Conservation (phyloP, 2,113 vertebrate species). For the Gopherus evgoodei region DNA sequence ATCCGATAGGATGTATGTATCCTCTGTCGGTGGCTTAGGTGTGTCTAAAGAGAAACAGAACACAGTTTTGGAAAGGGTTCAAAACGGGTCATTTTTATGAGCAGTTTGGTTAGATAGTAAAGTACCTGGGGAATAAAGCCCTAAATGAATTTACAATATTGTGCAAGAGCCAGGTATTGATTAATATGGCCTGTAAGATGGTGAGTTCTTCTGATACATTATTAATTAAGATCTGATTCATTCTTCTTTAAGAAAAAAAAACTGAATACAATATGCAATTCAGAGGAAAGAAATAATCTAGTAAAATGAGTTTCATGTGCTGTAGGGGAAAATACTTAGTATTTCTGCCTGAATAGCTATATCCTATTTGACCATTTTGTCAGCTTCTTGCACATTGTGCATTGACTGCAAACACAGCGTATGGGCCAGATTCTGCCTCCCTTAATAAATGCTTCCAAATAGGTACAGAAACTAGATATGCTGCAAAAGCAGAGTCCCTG, state of each 20-base stretch:
- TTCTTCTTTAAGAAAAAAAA: conserved; percentile 4
- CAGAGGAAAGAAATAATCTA: conserved; percentile 48
- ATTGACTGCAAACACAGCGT: not conserved
- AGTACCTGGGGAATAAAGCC: conserved; percentile 12
- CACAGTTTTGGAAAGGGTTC: conserved; percentile 71
- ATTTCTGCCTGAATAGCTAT: conserved; percentile 27
- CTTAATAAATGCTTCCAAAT: not conserved
- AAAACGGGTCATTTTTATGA: conserved; percentile 42
- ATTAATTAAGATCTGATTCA: conserved; percentile 40
- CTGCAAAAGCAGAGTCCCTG: not conserved
- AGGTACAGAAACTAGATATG: conserved; percentile 30
- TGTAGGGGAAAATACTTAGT: not conserved
- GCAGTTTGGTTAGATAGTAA: conserved; percentile 26
- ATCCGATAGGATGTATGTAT: conserved; percentile 84
- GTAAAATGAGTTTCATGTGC: conserved; percentile 52
- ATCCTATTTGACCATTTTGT: conserved; percentile 31
- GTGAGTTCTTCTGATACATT: not conserved
- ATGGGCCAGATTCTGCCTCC: conserved; percentile 13
- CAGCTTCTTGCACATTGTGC: conserved; percentile 43
- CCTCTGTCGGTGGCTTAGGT: conserved; percentile 86
- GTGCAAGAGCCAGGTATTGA: conserved; percentile 30
- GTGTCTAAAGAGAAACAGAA: conserved; percentile 82
- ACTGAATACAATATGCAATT: conserved; percentile 35
- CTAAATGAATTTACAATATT: conserved; percentile 57
- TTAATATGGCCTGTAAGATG: conserved; percentile 5